Evolutionary conservation across 2,888 invertebrate species (phyloP).

Genomic region (Nomada fabriciana): DNA sequence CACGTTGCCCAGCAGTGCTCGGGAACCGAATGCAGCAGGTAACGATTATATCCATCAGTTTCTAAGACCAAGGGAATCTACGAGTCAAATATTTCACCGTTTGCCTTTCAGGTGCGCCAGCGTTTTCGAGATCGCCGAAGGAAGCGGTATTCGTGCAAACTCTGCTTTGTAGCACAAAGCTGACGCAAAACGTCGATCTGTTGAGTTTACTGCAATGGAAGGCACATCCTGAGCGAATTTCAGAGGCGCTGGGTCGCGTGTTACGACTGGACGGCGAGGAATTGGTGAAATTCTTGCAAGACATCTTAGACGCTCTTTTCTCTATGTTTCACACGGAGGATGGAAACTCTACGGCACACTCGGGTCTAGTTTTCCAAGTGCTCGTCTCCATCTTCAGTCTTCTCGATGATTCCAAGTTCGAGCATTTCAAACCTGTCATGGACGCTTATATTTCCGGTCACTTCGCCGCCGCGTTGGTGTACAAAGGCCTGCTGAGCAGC

Average conservation of each 20-base stretch:
- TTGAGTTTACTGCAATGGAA: conserved; percentile 96
- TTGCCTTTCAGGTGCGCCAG: conserved; percentile 69
- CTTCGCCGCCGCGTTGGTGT: conserved; percentile 97
- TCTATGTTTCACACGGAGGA: conserved; percentile 97
- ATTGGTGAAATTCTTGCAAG: conserved; percentile 96
- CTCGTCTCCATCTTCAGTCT: conserved; percentile 96
- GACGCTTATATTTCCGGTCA: conserved; percentile 97
- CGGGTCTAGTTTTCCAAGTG: conserved; percentile 96
- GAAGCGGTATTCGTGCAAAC: conserved; percentile 94
- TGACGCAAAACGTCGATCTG: conserved; percentile 97
- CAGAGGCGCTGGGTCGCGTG: conserved; percentile 93
- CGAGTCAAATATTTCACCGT: background rate
- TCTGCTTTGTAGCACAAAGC: conserved; percentile 96
- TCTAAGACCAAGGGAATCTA: background rate
- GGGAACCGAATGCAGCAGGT: conserved; percentile 80
- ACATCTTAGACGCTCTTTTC: conserved; percentile 96
- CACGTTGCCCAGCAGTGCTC: conserved; percentile 82
- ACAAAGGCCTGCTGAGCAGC: conserved; percentile 95
- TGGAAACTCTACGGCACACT: conserved; percentile 94
- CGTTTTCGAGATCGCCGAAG: conserved; percentile 92
- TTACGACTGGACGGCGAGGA: conserved; percentile 94
- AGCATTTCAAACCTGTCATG: conserved; percentile 97
- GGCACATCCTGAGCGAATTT: conserved; percentile 93
- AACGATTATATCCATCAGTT: background rate
- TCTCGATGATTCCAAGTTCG: conserved; percentile 95